Conservation (phyloP, 2,888 invertebrate genomes). For the Polymixis lichenea region DNA sequence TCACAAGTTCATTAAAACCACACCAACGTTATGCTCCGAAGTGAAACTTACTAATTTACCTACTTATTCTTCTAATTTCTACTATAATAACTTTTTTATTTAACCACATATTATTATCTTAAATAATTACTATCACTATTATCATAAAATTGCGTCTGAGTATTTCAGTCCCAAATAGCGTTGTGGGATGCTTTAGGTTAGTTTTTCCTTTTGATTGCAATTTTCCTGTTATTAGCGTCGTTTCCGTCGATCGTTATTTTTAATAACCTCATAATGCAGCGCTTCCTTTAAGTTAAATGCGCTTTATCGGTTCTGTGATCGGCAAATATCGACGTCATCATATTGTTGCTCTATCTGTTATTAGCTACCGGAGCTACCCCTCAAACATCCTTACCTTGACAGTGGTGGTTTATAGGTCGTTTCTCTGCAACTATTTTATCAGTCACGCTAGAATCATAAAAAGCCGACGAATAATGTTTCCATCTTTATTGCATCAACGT, state of each 20-base stretch:
- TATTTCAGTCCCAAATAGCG: slow-evolving; percentile 20
- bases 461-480: slow-evolving; percentile 39
- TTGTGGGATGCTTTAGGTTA: background rate
- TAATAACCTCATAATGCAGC: slow-evolving; percentile 32
- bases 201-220: slow-evolving; percentile 32
- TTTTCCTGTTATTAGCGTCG: slow-evolving; percentile 50
- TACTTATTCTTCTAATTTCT: slow-evolving; percentile 35
- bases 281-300: slow-evolving; percentile 19
- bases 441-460: slow-evolving; percentile 59
- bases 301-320: slow-evolving; percentile 16
- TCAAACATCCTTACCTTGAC: slow-evolving; percentile 39
- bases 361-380: slow-evolving; percentile 28
- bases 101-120: slow-evolving; percentile 6
- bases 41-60: slow-evolving; percentile 38
- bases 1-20: slow-evolving; percentile 43
- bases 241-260: slow-evolving; percentile 40
- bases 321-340: slow-evolving; percentile 21
- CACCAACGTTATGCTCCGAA: slow-evolving; percentile 26
- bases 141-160: slow-evolving; percentile 14
- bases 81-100: slow-evolving; percentile 29
- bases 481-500: slow-evolving; percentile 57
- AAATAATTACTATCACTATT: no score
- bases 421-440: slow-evolving; percentile 46
- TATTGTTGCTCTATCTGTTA: slow-evolving; percentile 38
- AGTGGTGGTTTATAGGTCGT: slow-evolving; percentile 42